Evolutionary conservation across 2,113 vertebrate genomes (phyloP).

Genomic region (Merops nubicus): DNA sequence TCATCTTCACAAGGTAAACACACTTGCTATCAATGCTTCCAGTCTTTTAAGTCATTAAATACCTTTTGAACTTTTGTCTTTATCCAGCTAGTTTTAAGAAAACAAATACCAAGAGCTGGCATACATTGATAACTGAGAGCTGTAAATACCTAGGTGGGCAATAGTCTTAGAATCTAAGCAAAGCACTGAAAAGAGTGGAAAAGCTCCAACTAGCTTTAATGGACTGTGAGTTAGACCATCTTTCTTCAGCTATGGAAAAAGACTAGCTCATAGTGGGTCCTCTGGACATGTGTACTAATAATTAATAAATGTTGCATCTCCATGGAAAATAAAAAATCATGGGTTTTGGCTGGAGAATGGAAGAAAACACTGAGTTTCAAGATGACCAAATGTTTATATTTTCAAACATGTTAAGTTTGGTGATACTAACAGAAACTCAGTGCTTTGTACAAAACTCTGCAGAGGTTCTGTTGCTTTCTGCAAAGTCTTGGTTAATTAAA

Average conservation of each 20-base stretch:
- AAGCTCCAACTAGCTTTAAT: not conserved
- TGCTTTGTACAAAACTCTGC: not conserved
- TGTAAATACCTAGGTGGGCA: not conserved
- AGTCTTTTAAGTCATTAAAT: conserved; percentile 19
- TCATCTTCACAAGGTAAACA: not conserved
- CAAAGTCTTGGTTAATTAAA: not conserved
- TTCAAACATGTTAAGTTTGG: not conserved
- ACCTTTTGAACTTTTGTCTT: conserved; percentile 33
- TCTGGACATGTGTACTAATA: not conserved
- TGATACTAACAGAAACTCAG: not conserved
- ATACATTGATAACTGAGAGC: not conserved
- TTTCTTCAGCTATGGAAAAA: not conserved
- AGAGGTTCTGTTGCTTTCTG: not conserved
- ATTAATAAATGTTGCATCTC: not conserved
- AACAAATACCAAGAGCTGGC: conserved; percentile 11
- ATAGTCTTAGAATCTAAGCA: not conserved
- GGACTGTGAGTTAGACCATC: not conserved
- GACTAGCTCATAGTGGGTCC: not conserved
- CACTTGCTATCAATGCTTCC: not conserved
- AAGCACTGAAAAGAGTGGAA: not conserved
- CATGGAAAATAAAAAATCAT: not conserved
- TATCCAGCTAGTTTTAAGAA: not conserved
- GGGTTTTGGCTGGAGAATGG: not conserved
- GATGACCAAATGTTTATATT: not conserved
- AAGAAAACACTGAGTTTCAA: not conserved